Conservation (phyloP, 2,113 vertebrate species). For the Donacobius atricapilla region DNA sequence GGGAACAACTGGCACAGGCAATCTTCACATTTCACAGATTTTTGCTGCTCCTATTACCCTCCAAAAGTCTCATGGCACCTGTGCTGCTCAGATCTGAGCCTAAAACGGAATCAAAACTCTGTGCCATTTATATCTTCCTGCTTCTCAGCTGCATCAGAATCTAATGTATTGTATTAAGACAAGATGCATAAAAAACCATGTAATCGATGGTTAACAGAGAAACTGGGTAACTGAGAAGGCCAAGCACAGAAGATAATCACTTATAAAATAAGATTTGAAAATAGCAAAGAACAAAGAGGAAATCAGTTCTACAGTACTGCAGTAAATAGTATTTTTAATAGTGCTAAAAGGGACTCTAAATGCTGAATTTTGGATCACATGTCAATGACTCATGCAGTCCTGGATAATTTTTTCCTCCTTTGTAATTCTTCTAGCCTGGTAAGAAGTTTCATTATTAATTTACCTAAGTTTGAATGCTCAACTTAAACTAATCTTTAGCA, state of each 20-base stretch:
- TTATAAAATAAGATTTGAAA: not conserved
- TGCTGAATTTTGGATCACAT: not conserved
- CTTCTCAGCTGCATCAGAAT: not conserved
- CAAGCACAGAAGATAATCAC: not conserved
- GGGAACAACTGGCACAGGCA: rapidly evolving
- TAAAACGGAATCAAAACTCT: not conserved
- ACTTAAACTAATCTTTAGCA: not conserved
- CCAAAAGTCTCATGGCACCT: not conserved
- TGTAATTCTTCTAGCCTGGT: not conserved
- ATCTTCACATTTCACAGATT: not conserved
- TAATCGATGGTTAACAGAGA: not conserved
- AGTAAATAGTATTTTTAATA: not conserved
- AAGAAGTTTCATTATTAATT: constrained; percentile 33
- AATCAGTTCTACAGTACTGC: not conserved
- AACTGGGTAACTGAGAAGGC: not conserved
- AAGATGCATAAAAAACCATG: not conserved
- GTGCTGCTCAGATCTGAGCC: not conserved
- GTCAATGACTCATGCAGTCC: not conserved
- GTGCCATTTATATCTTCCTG: not conserved
- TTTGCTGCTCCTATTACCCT: not conserved
- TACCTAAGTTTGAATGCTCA: not conserved
- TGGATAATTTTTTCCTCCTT: not conserved
- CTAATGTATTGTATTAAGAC: not conserved
- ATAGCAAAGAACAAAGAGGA: not conserved
- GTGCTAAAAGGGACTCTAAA: not conserved